Conservation (phyloP, 1,140 invertebrate genomes). For the Solen grandis region DNA sequence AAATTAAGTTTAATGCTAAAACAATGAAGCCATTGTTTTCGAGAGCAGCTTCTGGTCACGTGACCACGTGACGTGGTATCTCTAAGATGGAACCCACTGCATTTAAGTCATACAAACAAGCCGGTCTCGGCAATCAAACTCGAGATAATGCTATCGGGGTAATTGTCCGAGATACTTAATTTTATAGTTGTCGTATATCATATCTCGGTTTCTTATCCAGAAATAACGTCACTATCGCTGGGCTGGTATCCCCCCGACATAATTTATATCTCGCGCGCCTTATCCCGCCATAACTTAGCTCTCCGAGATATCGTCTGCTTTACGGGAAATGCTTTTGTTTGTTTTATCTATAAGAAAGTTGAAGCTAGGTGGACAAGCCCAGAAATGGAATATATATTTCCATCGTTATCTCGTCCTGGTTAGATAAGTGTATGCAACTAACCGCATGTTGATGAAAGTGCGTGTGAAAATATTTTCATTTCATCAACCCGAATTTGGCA, state of each 20-base stretch:
- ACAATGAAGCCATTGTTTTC: no score
- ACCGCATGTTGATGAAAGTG: no score
- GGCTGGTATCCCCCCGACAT: constrained; percentile 21
- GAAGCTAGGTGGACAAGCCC: constrained; percentile 39
- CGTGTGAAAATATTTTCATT: no score
- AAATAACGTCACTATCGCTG: constrained; percentile 45
- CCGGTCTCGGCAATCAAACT: neutral
- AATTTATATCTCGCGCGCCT: constrained; percentile 41
- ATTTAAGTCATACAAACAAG: no score
- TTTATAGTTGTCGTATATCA: constrained; percentile 59
- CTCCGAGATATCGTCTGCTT: constrained; percentile 38
- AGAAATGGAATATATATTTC: no score
- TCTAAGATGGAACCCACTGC: no score
- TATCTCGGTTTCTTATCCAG: constrained; percentile 46
- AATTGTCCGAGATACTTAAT: constrained; percentile 59
- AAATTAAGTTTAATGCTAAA: no score
- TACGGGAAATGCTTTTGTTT: constrained; percentile 49
- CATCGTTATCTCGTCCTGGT: no score
- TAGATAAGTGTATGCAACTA: no score
- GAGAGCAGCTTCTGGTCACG: no score
- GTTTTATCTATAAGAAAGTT: constrained; percentile 41
- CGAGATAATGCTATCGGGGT: constrained; percentile 48
- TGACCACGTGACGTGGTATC: no score
- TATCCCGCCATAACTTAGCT: constrained; percentile 53
- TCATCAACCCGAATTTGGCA: no score